These are phyloP conservation scores for Dreissena rostriformis DNA, from an alignment of 1,140 invertebrate genomes.

Conservation along the genomic window DNA sequence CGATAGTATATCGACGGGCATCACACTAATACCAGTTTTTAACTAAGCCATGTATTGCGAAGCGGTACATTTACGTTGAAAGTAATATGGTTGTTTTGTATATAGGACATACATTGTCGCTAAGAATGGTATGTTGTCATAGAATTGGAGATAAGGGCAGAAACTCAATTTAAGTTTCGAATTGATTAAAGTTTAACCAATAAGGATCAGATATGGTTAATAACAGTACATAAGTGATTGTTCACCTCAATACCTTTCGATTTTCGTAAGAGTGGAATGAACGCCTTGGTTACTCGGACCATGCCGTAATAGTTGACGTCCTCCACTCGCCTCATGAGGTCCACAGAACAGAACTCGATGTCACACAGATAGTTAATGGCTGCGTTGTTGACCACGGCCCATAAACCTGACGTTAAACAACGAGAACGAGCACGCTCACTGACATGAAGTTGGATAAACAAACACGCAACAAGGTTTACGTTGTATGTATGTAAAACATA, in stretches of 20 bases:
- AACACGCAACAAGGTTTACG: background rate
- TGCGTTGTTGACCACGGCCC: slow-evolving; percentile 83
- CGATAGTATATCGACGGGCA: background rate
- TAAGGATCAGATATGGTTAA: too few relatives aligned
- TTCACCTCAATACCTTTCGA: slow-evolving; percentile 81
- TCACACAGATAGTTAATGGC: slow-evolving; percentile 94
- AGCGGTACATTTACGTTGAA: too few relatives aligned
- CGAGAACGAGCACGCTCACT: background rate
- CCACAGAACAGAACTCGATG: slow-evolving; percentile 90
- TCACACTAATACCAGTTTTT: too few relatives aligned
- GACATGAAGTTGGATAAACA: background rate
- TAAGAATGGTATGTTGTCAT: too few relatives aligned
- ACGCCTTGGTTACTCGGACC: slow-evolving; percentile 87
- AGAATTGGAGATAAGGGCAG: too few relatives aligned
- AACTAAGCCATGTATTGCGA: too few relatives aligned
- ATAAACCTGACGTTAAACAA: slow-evolving; percentile 53
- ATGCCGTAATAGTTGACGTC: slow-evolving; percentile 93
- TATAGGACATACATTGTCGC: too few relatives aligned
- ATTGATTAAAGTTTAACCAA: too few relatives aligned
- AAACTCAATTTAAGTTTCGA: too few relatives aligned
- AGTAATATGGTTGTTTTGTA: too few relatives aligned
- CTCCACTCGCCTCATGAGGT: slow-evolving; percentile 79
- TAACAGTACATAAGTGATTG: too few relatives aligned
- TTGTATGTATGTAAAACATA: background rate
- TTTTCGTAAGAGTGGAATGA: slow-evolving; percentile 88